Evolutionary conservation across 2,797 vertebrate species (phyloP).

Genomic region (Myotis findleyi): DNA sequence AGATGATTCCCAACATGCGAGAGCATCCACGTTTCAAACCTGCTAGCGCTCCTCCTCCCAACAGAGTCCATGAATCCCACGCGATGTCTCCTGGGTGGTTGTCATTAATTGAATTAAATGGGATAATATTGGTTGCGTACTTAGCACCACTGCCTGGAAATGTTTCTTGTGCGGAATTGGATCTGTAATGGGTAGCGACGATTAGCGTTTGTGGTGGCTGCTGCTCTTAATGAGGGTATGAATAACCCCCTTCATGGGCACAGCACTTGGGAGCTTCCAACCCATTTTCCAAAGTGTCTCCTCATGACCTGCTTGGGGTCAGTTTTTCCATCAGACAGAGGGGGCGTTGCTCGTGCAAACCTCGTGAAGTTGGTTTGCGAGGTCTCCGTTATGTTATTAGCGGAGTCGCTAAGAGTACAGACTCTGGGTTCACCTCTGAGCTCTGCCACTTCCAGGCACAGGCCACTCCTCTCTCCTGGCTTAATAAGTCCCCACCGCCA

Average conservation of each 20-base stretch:
- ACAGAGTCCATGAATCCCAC: not conserved
- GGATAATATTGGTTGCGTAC: slow-evolving; percentile 41
- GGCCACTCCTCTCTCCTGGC: not conserved
- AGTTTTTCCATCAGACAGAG: not conserved
- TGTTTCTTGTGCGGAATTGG: not conserved
- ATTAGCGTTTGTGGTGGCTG: not conserved
- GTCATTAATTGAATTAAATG: slow-evolving; percentile 66
- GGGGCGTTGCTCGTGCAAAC: not conserved
- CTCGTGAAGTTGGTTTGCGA: fast-evolving
- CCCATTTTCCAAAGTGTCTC: not conserved
- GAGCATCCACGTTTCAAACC: not conserved
- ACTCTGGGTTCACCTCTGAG: not conserved
- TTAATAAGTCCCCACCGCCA: not conserved
- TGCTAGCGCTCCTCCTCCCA: not conserved
- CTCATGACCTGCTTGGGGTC: not conserved
- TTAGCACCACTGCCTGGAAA: not conserved
- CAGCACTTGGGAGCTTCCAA: not conserved
- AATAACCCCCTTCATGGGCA: slow-evolving; percentile 12
- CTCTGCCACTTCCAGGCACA: too few species aligned
- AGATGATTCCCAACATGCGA: not conserved
- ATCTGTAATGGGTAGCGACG: not conserved
- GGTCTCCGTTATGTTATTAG: fast-evolving
- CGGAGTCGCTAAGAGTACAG: not conserved
- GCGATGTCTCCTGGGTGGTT: not conserved
- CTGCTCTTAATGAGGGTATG: slow-evolving; percentile 30